Evolutionary conservation across 2,113 vertebrate species (phyloP).

Genomic region (Dicerorhinus sumatrensis): DNA sequence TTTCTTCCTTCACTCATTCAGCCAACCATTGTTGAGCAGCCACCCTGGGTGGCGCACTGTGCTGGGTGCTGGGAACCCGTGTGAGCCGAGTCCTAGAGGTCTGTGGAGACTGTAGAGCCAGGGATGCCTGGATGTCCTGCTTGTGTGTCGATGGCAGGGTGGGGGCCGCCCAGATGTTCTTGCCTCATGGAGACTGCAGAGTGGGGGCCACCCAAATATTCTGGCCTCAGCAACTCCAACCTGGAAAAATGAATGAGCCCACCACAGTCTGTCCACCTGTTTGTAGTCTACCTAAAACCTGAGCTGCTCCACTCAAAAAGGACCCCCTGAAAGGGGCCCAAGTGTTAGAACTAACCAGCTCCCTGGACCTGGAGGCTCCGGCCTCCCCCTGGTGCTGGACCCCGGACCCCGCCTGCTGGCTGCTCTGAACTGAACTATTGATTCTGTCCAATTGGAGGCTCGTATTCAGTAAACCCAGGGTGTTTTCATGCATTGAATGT

Average conservation of each 20-base stretch:
- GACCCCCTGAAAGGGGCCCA: not conserved
- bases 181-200: not conserved
- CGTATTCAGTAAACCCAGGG: accelerated
- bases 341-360: not conserved
- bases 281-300: not conserved
- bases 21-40: no score
- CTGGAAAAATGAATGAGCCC: not conserved
- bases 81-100: not conserved
- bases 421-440: not conserved
- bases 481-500: not conserved
- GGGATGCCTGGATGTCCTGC: no score
- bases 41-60: not conserved
- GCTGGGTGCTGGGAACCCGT: not conserved
- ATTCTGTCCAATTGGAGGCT: not conserved
- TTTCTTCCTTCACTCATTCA: not conserved
- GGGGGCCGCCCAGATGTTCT: not conserved
- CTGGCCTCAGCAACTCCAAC: not conserved
- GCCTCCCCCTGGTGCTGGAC: accelerated
- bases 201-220: not conserved
- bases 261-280: not conserved
- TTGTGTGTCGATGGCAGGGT: not conserved
- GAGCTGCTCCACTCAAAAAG: not conserved
- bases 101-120: not conserved
- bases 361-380: not conserved
- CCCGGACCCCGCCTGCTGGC: not conserved